Percentiles rank a stretch among this genome's conserved stretches.
Evolutionary conservation across 2,888 invertebrate species (phyloP).

Genomic region (Idaea dimidiata): DNA sequence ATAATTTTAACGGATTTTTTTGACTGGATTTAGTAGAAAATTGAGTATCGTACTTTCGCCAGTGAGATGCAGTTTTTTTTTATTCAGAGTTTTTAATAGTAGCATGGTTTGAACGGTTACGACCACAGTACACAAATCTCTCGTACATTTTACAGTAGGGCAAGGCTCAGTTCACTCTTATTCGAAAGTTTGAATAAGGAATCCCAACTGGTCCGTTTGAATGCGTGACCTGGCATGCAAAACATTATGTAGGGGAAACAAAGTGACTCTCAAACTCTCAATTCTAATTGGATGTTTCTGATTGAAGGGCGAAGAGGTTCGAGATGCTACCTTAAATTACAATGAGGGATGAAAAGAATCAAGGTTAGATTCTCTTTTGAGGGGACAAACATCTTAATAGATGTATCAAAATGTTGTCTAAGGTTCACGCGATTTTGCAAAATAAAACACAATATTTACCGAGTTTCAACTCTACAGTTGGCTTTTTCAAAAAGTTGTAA

Average conservation of each 20-base stretch:
- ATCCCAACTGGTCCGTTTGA: slow-evolving; percentile 37
- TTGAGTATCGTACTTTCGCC: too few species aligned
- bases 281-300: slow-evolving; percentile 34
- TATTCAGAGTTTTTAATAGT: too few species aligned
- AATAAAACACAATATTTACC: too few species aligned
- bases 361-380: not conserved
- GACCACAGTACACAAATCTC: not conserved
- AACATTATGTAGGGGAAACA: slow-evolving; percentile 37
- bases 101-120: not conserved
- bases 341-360: not conserved
- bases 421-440: too few species aligned
- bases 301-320: slow-evolving; percentile 17
- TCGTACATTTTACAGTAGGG: not conserved
- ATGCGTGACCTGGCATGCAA: slow-evolving; percentile 55
- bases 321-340: not conserved
- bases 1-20: not conserved
- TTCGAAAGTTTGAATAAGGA: not conserved
- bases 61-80: too few species aligned
- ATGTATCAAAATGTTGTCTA: not conserved
- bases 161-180: not conserved
- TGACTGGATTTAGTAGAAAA: too few species aligned
- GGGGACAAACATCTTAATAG: not conserved
- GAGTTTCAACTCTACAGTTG: too few species aligned
- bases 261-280: slow-evolving; percentile 30
- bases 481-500: too few species aligned